Evolutionary conservation across 2,888 invertebrate species (phyloP), one percentile per base, ranked within the genome.

Genomic region (Drosophila paranaensis): DNA sequence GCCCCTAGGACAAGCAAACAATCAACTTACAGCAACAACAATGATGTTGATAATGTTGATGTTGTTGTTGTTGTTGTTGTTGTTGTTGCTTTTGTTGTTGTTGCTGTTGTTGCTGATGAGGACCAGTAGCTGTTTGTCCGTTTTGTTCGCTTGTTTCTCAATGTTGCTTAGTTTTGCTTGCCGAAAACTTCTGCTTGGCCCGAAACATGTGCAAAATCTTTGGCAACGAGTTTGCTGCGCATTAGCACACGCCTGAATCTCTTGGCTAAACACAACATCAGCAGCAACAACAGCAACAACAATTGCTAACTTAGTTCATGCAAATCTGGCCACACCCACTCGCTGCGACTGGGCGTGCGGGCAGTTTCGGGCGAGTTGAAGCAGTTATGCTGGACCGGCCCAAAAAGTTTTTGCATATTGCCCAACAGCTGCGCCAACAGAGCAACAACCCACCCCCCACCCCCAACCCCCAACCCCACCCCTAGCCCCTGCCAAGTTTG

Each of bases 231-330:
- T 87, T 84, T 82, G 66, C 40, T 69, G 72, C 66, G 84, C 88
- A 84, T 89, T 84, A 84, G 84, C 84, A 84, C 89, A 84, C 89
- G 89, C 88, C 84, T 74, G 74, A 84, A 74, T 87, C 66, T 87
- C 83, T 88, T 79, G 66, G 60, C 78, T 70, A 67, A 79, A 53
- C 74, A 67, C 61, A 73, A 58, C 37, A 60, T 27, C 46, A 46
- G 27, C 46, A 51, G 35, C 25, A 46, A 35, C 42, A 33, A 43
- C 20, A 20, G 2, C 53, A 42, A 16, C 56, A 48, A 63, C 45
- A 60, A 64, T 60, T 46, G 61, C 27, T 42, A 65, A 68, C 66
- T 56, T 70, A 70, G 54, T 61, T 70, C 60, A 70, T 69, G 60
- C 71, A 60, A 69, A 61, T 70, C 71, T 81, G 58, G 69, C 74